These are phyloP conservation scores for Athene cunicularia DNA, from an alignment of 2,113 vertebrate genomes.

Conservation along the genomic window DNA sequence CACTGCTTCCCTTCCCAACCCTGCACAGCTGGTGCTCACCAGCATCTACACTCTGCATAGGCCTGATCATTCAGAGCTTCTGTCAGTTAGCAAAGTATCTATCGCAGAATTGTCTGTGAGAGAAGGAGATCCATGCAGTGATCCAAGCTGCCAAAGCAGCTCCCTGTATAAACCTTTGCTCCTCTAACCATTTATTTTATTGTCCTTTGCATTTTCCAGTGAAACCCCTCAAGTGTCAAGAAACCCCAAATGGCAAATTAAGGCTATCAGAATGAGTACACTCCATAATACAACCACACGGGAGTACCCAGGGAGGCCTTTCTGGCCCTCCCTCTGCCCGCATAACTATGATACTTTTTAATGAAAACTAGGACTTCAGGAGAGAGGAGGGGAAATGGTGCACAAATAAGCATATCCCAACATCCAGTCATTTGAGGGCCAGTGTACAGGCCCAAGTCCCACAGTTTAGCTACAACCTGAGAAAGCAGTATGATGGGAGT, in stretches of 20 bases:
- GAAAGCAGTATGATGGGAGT: not conserved
- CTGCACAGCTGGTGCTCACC: not conserved
- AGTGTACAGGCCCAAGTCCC: not conserved
- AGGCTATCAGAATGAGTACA: not conserved
- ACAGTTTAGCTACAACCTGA: not conserved
- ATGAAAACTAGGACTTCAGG: not conserved
- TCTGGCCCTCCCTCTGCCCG: not conserved
- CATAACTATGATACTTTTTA: not conserved
- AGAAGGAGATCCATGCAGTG: not conserved
- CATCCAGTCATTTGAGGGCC: not conserved
- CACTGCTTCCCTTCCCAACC: not conserved
- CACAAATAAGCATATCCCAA: not conserved
- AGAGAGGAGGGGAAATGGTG: not conserved
- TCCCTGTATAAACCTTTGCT: not conserved
- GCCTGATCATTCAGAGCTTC: not conserved
- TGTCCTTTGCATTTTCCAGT: not conserved
- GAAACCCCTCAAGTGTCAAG: not conserved
- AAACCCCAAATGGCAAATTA: not conserved
- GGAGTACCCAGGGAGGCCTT: not conserved
- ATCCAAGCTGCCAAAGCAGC: not conserved
- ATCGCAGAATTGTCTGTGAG: not conserved
- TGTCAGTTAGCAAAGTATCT: not conserved
- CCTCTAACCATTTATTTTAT: not conserved
- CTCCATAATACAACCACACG: not conserved
- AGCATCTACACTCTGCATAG: not conserved